Conservation (phyloP, 2,888 invertebrate species). For the Stenchaetothrips biformis region DNA sequence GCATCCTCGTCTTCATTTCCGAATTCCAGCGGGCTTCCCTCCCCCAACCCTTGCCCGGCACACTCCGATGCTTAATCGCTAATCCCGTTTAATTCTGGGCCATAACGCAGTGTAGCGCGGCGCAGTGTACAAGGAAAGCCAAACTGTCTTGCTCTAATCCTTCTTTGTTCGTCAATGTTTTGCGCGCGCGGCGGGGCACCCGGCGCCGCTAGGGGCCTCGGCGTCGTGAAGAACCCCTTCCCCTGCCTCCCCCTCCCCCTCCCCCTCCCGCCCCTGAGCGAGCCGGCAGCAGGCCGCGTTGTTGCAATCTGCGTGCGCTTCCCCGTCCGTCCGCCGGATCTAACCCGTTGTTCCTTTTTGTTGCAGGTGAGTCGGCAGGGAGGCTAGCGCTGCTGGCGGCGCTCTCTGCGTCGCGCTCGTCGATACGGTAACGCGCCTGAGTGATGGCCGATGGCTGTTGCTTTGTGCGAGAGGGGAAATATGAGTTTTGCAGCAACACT, state of each 20-base stretch:
- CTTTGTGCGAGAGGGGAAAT: not conserved
- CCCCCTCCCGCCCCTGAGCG: not conserved
- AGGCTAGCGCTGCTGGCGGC: not conserved
- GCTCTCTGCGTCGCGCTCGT: too few species aligned
- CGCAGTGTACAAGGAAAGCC: not conserved
- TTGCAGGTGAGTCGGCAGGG: slow-evolving; percentile 1
- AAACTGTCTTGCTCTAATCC: not conserved
- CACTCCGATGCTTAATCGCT: slow-evolving; percentile 20
- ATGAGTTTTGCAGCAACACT: not conserved
- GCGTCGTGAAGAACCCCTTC: too few species aligned
- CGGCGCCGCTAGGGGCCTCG: too few species aligned
- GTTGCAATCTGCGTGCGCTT: too few species aligned
- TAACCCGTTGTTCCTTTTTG: not conserved
- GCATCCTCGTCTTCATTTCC: slow-evolving; percentile 22
- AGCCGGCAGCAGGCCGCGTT: too few species aligned
- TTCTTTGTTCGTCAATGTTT: slow-evolving; percentile 1
- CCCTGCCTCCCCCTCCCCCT: not conserved
- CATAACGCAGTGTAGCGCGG: slow-evolving; percentile 3
- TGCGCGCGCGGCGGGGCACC: not conserved
- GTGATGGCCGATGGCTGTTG: not conserved
- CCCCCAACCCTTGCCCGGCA: not conserved
- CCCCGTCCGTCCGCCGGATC: too few species aligned
- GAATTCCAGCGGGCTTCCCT: not conserved
- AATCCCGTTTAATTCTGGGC: slow-evolving; percentile 17
- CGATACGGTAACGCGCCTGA: not conserved